A percentile compares a stretch with the other conserved stretches of the same genome.
These are phyloP conservation scores for Arctopsyche grandis DNA, from an alignment of 1,140 invertebrate genomes.

Conservation along the genomic window DNA sequence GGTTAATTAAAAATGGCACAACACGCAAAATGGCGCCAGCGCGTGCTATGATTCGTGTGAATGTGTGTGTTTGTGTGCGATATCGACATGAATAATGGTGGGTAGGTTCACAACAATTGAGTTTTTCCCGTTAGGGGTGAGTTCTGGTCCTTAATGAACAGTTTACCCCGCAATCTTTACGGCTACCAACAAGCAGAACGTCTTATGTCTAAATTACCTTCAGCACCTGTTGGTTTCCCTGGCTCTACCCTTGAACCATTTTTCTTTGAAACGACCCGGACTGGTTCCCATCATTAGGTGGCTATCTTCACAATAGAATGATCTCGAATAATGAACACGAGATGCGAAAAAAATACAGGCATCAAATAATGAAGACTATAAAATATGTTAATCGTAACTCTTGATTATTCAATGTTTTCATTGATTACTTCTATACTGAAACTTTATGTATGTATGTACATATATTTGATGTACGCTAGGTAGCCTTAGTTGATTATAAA, in stretches of 20 bases:
- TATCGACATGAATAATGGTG: neutral
- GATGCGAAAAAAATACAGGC: neutral
- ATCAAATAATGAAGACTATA: no score
- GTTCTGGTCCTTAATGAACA: slow-evolving; percentile 45
- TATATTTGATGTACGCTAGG: no score
- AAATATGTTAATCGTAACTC: no score
- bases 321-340: neutral
- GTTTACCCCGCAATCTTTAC: slow-evolving; percentile 52
- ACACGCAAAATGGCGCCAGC: neutral
- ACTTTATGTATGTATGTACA: no score
- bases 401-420: no score
- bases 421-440: no score
- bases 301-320: neutral
- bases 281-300: slow-evolving; percentile 48
- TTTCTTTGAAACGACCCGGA: slow-evolving; percentile 40
- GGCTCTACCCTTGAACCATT: slow-evolving; percentile 14
- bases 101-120: neutral
- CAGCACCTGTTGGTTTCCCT: slow-evolving; percentile 51
- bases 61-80: neutral
- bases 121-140: neutral
- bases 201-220: slow-evolving; percentile 51
- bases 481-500: no score
- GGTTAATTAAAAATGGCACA: neutral
- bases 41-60: neutral
- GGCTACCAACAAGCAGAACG: slow-evolving; percentile 26